Percentiles rank a stretch among this genome's conserved stretches.
Conservation (phyloP, 1,140 invertebrate species). For the Zaprionus africanus region DNA sequence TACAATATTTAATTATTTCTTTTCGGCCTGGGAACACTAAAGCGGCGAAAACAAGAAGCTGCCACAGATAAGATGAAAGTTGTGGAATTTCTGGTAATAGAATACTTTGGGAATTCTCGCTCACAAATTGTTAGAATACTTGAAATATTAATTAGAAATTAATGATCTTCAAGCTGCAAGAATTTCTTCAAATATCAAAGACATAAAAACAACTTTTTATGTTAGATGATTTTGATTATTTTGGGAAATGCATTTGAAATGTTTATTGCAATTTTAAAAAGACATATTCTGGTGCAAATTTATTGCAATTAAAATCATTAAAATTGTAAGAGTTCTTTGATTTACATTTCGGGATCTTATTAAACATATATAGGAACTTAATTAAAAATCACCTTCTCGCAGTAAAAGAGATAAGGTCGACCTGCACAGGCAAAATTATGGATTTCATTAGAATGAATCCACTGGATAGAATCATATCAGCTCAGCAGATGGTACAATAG, state of each 20-base stretch:
- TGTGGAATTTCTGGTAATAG: constrained; percentile 6
- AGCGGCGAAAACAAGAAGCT: constrained; percentile 43
- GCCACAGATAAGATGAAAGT: constrained; percentile 34
- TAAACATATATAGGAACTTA: too few relatives aligned
- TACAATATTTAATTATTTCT: not conserved
- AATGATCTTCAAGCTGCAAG: not conserved
- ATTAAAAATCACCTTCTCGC: too few relatives aligned
- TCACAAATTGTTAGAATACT: constrained; percentile 17
- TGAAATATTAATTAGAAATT: constrained; percentile 31
- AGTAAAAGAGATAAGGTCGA: too few relatives aligned
- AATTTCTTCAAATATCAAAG: not conserved
- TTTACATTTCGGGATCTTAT: too few relatives aligned
- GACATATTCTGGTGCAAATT: not conserved
- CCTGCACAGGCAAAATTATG: too few relatives aligned
- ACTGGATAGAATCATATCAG: too few relatives aligned
- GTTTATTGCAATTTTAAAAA: constrained; percentile 14
- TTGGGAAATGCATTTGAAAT: constrained; percentile 1
- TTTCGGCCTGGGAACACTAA: constrained; percentile 14
- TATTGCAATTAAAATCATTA: not conserved
- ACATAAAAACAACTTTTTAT: not conserved
- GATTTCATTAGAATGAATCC: too few relatives aligned
- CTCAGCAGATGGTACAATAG: too few relatives aligned
- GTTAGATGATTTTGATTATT: not conserved
- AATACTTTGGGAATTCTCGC: not conserved
- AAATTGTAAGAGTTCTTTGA: too few relatives aligned